Percentiles rank a stretch among this genome's conserved stretches.
Conservation (phyloP, 2,113 vertebrate genomes). For the Tachycineta bicolor region DNA sequence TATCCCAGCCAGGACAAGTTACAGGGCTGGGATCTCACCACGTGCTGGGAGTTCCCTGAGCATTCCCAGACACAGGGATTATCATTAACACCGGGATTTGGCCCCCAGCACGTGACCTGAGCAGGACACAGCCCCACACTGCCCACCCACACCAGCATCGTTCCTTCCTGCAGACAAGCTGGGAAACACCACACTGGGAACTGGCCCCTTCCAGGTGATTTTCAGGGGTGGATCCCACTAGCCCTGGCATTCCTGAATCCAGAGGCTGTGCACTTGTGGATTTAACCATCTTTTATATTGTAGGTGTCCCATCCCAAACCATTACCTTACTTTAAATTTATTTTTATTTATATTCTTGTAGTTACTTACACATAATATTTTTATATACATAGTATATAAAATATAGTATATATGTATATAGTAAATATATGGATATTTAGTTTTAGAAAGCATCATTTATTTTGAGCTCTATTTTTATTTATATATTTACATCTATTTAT, state of each 20-base stretch:
- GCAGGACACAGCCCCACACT: neutral
- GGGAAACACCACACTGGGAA: neutral
- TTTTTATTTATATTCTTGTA: neutral
- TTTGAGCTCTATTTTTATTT: neutral
- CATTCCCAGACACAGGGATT: accelerated
- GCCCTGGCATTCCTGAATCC: neutral
- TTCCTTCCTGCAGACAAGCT: neutral
- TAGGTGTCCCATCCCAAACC: neutral
- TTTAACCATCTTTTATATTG: neutral
- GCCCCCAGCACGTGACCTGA: neutral
- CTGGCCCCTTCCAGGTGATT: neutral
- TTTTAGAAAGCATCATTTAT: neutral
- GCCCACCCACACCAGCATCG: neutral
- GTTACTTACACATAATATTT: accelerated
- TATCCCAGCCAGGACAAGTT: neutral
- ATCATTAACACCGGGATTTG: neutral
- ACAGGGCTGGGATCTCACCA: neutral
- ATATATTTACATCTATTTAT: neutral
- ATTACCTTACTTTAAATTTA: neutral
- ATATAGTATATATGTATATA: no score
- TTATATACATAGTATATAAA: no score
- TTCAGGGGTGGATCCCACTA: neutral
- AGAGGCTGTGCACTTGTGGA: neutral
- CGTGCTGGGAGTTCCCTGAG: neutral
- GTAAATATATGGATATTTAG: no score